These are phyloP conservation scores for Plemyria rubiginata DNA, from an alignment of 2,888 invertebrate genomes.

Conservation along the genomic window DNA sequence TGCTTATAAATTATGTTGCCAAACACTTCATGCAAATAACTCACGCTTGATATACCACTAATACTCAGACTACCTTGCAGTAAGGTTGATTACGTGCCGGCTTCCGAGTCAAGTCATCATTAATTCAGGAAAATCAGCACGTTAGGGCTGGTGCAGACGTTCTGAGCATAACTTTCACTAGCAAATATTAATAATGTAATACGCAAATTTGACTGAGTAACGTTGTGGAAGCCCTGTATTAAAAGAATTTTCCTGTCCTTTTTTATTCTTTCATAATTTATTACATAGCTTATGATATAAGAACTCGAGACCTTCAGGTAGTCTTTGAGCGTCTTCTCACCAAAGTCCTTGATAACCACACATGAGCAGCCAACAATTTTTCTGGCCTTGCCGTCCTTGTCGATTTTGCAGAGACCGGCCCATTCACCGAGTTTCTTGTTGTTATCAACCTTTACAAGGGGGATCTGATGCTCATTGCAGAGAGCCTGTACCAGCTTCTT, in stretches of 20 bases:
- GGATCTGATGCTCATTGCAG: slow-evolving; percentile 99
- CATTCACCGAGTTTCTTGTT: slow-evolving; percentile 99
- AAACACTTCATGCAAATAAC: not conserved
- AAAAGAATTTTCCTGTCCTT: too few relatives aligned
- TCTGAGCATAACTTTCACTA: slow-evolving; percentile 1
- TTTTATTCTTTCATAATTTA: slow-evolving; percentile 49
- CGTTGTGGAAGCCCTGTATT: too few relatives aligned
- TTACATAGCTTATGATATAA: slow-evolving; percentile 73
- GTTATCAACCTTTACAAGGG: slow-evolving; percentile 98
- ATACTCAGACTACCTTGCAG: not conserved
- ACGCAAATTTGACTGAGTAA: too few relatives aligned
- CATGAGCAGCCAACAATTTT: slow-evolving; percentile 99
- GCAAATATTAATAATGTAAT: not conserved
- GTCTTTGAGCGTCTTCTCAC: slow-evolving; percentile 98
- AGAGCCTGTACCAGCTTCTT: slow-evolving; percentile 98
- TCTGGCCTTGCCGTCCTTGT: slow-evolving; percentile 99
- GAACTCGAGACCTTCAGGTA: slow-evolving; percentile 94
- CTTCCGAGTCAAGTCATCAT: slow-evolving; percentile 17
- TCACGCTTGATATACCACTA: not conserved
- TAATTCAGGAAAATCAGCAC: slow-evolving; percentile 24
- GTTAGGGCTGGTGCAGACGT: slow-evolving; percentile 14
- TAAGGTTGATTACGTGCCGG: slow-evolving; percentile 13
- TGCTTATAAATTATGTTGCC: not conserved
- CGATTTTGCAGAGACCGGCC: slow-evolving; percentile 99
- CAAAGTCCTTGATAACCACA: slow-evolving; percentile 99